These are phyloP conservation scores for Anoplophora glabripennis DNA, from an alignment of 1,140 invertebrate species.

Conservation along the genomic window DNA sequence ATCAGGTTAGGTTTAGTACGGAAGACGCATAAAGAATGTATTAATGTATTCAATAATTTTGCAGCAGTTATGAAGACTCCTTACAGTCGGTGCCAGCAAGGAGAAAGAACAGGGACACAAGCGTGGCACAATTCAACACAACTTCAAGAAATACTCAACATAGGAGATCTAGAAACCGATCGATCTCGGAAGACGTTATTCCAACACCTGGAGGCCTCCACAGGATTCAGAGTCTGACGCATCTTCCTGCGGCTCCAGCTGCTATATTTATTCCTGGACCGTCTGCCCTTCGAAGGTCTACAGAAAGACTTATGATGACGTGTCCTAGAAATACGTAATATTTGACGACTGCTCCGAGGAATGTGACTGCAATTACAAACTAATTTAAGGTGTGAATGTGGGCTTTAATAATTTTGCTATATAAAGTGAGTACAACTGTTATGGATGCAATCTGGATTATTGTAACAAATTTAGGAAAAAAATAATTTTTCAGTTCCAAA, in stretches of 20 bases:
- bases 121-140: conserved; percentile 11
- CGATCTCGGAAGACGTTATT: conserved; percentile 33
- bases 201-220: conserved; percentile 23
- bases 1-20: no score
- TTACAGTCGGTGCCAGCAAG: conserved; percentile 31
- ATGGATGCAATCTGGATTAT: no score
- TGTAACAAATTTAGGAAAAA: no score
- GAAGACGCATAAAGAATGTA: no score
- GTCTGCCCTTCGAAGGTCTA: conserved; percentile 29
- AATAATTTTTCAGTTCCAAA: no score
- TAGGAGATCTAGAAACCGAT: conserved; percentile 32
- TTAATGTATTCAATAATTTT: neutral
- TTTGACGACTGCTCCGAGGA: no score
- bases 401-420: no score
- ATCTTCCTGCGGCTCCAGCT: conserved; percentile 20
- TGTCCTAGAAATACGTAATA: neutral
- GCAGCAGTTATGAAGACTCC: conserved; percentile 35
- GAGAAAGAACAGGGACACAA: conserved; percentile 18
- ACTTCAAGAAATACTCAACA: conserved; percentile 1
- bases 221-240: conserved; percentile 26
- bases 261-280: conserved; percentile 30
- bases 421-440: no score
- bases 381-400: no score
- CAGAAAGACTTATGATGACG: conserved; percentile 31
- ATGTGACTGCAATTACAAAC: no score